Evolutionary conservation across 2,888 invertebrate genomes (phyloP).

Genomic region (Microctonus hyperodae): DNA sequence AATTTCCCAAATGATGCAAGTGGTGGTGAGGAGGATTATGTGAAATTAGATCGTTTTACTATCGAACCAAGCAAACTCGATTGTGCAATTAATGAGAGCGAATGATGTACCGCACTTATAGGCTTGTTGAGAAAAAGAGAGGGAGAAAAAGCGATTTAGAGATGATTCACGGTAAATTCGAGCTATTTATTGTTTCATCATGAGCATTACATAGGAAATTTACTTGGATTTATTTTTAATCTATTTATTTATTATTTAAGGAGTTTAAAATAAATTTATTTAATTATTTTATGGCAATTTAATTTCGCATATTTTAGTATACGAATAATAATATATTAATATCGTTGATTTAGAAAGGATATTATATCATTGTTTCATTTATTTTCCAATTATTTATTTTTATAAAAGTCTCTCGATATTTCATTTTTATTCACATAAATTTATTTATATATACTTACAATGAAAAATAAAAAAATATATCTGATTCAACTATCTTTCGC

Average conservation of each 20-base stretch:
- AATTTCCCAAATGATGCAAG: constrained; percentile 39
- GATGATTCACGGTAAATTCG: neutral
- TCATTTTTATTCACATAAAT: too few species aligned
- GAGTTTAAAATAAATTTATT: too few species aligned
- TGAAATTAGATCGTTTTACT: constrained; percentile 7
- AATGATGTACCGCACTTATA: constrained; percentile 28
- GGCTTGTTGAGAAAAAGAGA: neutral
- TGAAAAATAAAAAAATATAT: neutral
- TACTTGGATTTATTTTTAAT: too few species aligned
- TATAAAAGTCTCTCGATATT: too few species aligned
- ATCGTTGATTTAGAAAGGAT: too few species aligned
- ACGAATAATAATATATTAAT: too few species aligned
- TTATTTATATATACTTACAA: neutral
- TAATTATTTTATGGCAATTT: too few species aligned
- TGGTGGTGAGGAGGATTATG: constrained; percentile 34
- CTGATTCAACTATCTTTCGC: constrained; percentile 1
- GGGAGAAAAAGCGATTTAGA: neutral
- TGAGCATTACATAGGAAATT: neutral
- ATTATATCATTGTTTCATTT: too few species aligned
- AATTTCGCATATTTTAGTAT: too few species aligned
- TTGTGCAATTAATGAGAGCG: constrained; percentile 44
- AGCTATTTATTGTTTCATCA: neutral
- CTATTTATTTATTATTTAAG: too few species aligned
- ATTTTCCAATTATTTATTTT: too few species aligned
- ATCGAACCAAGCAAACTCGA: constrained; percentile 28